A percentile compares a stretch with the other conserved stretches of the same genome.
These are phyloP conservation scores for Eristalis pertinax DNA, from an alignment of 2,888 invertebrate species.

Conservation along the genomic window DNA sequence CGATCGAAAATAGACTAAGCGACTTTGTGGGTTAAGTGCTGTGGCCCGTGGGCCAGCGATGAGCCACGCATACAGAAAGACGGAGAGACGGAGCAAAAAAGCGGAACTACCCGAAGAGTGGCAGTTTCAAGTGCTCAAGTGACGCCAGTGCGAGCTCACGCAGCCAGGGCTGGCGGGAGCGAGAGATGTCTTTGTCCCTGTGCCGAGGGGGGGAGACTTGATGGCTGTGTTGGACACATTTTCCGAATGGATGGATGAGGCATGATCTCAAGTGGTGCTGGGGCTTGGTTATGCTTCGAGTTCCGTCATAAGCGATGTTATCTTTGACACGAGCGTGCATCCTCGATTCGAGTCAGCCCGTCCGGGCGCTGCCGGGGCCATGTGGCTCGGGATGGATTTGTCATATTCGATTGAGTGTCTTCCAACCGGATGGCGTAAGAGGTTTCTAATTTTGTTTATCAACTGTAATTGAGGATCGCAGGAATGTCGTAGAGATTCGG, in stretches of 20 bases:
- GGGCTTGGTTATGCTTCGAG: constrained; percentile 36
- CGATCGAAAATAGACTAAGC: constrained; percentile 47
- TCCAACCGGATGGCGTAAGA: constrained; percentile 63
- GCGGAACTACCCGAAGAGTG: constrained; percentile 71
- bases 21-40: constrained; percentile 69
- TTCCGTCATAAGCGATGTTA: constrained; percentile 69
- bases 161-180: constrained; percentile 41
- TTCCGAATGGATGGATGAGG: constrained; percentile 46
- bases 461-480: constrained; percentile 59
- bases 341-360: background rate
- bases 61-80: constrained; percentile 7
- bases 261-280: constrained; percentile 36
- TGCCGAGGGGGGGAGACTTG: constrained; percentile 23
- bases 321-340: constrained; percentile 66
- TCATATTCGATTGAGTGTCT: constrained; percentile 50
- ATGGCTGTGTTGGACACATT: constrained; percentile 64
- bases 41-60: constrained; percentile 1
- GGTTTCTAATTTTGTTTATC: constrained; percentile 68
- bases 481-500: constrained; percentile 50
- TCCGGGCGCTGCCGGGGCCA: constrained; percentile 32
- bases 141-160: constrained; percentile 62
- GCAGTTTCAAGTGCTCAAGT: constrained; percentile 71
- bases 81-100: constrained; percentile 9
- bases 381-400: constrained; percentile 53
- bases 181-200: constrained; percentile 73